Conservation (phyloP, 2,113 vertebrate species). For the Vulpes vulpes region DNA sequence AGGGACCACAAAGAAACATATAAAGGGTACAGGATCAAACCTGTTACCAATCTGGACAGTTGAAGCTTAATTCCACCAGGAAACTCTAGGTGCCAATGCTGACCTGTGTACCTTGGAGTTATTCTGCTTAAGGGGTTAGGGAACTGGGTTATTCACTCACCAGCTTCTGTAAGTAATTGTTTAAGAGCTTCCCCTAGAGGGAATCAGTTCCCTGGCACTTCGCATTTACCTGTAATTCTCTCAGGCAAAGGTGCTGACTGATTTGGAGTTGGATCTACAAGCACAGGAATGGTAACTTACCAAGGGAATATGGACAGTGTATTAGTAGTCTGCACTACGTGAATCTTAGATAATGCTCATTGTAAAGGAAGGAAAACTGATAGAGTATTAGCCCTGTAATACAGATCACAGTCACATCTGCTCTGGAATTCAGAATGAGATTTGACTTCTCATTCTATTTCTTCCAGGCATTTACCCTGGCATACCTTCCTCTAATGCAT, state of each 20-base stretch:
- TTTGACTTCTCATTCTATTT: not conserved
- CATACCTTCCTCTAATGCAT: not conserved
- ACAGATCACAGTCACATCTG: not conserved
- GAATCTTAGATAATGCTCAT: not conserved
- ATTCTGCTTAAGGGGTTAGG: not conserved
- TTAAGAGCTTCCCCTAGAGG: not conserved
- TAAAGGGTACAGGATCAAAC: not conserved
- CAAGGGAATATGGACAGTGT: not conserved
- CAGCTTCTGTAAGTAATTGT: not conserved
- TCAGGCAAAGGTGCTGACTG: not conserved
- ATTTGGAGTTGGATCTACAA: not conserved
- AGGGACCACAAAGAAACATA: not conserved
- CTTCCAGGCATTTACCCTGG: not conserved
- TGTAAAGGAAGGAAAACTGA: not conserved
- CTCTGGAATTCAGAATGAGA: slow-evolving; percentile 18
- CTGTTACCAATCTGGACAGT: not conserved
- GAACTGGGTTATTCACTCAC: not conserved
- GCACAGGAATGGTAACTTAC: not conserved
- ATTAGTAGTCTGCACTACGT: not conserved
- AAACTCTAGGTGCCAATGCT: not conserved
- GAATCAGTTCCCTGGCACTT: not conserved
- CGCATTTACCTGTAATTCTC: not conserved
- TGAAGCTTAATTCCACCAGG: not conserved
- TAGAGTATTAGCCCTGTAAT: not conserved
- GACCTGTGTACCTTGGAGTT: not conserved